A percentile compares a stretch with the other conserved stretches of the same genome.
Conservation (phyloP, 1,140 invertebrate genomes). For the Leptinotarsa lineolata region DNA sequence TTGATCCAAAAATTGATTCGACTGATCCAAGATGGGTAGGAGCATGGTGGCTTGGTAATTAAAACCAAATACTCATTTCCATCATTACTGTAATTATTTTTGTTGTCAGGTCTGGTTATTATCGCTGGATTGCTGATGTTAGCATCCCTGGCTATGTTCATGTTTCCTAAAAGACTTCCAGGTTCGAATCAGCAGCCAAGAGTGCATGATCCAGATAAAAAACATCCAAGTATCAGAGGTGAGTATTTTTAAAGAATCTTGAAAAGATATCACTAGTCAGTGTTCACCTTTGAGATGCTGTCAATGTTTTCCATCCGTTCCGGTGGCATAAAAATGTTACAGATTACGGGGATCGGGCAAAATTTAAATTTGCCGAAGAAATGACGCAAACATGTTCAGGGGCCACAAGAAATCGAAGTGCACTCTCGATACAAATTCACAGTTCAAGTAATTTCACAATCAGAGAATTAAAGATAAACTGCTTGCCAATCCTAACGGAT, state of each 20-base stretch:
- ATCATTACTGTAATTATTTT: background rate
- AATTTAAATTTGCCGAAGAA: no score
- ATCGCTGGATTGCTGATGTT: slow-evolving; percentile 79
- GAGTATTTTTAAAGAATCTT: background rate
- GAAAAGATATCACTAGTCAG: background rate
- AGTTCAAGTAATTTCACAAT: no score
- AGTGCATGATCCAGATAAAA: slow-evolving; percentile 55
- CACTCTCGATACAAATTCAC: no score
- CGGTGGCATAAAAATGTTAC: no score
- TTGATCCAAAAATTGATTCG: slow-evolving; percentile 75
- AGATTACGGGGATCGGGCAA: no score
- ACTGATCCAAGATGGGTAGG: slow-evolving; percentile 90
- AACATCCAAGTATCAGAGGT: slow-evolving; percentile 65
- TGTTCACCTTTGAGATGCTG: no score
- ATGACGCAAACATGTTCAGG: no score
- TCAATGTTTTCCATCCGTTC: no score
- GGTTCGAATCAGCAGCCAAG: slow-evolving; percentile 57
- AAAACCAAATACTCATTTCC: background rate
- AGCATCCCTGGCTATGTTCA: slow-evolving; percentile 84
- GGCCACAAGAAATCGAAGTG: no score
- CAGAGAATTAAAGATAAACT: no score
- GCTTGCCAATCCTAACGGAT: no score
- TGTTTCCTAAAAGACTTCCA: slow-evolving; percentile 76
- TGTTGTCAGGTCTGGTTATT: slow-evolving; percentile 72
- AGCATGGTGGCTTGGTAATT: slow-evolving; percentile 88